A percentile compares a stretch with the other conserved stretches of the same genome.
These are phyloP conservation scores for Macropus fuliginosus DNA, from an alignment of 2,797 vertebrate genomes.

Conservation along the genomic window DNA sequence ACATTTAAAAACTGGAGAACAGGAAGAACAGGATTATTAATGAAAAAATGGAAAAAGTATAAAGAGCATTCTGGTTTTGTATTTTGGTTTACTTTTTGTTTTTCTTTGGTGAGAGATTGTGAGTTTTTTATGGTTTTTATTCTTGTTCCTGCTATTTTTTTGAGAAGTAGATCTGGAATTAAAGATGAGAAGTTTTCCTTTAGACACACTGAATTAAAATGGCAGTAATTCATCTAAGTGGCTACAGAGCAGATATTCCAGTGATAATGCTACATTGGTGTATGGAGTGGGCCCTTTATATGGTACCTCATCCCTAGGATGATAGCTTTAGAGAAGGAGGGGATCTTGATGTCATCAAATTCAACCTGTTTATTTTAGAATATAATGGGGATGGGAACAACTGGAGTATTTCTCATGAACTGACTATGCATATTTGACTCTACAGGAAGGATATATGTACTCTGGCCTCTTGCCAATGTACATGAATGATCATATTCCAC, in stretches of 20 bases:
- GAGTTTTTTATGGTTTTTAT: background rate
- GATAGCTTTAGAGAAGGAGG: background rate
- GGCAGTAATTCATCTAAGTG: background rate
- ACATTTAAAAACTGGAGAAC: background rate
- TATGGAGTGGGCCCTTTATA: background rate
- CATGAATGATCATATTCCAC: background rate
- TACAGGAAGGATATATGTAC: background rate
- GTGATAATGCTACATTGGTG: background rate
- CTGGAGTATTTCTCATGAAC: background rate
- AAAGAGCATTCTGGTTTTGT: background rate
- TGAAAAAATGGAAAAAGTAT: background rate
- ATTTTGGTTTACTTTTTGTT: background rate
- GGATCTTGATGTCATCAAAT: background rate
- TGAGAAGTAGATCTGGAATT: background rate
- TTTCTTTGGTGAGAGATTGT: background rate
- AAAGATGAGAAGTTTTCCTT: background rate
- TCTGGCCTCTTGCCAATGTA: background rate
- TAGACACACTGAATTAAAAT: background rate
- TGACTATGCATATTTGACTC: background rate
- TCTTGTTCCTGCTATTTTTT: background rate
- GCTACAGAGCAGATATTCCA: background rate
- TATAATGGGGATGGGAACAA: background rate
- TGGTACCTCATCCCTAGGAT: background rate
- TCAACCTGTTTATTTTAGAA: background rate
- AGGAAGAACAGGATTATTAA: background rate